These are phyloP conservation scores for Parthenolecanium corni DNA, from an alignment of 2,888 invertebrate genomes.

Conservation along the genomic window DNA sequence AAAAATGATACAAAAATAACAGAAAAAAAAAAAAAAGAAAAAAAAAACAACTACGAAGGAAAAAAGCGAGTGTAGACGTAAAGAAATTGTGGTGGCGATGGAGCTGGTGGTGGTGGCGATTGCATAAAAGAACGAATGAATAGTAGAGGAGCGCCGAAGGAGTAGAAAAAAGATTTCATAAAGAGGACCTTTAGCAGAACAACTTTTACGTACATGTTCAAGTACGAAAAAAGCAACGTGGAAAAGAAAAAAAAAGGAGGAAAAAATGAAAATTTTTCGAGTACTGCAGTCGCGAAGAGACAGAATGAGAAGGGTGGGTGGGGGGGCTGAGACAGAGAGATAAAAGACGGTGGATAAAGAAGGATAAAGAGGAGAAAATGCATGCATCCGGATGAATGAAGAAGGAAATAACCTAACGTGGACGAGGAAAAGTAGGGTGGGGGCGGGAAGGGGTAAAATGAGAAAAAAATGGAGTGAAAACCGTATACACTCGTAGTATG, in stretches of 20 bases:
- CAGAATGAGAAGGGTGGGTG: too few relatives aligned
- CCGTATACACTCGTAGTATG: neutral
- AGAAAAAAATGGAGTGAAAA: neutral
- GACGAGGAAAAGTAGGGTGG: neutral
- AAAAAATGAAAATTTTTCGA: neutral
- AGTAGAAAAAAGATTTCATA: conserved; percentile 30
- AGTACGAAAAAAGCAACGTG: conserved; percentile 24
- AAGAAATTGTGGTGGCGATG: too few relatives aligned
- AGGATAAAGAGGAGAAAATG: too few relatives aligned
- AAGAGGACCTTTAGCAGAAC: conserved; percentile 31
- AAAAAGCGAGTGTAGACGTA: neutral
- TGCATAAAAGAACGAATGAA: neutral
- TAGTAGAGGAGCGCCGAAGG: neutral
- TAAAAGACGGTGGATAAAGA: neutral
- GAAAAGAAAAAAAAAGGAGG: neutral
- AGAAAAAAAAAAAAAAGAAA: too few relatives aligned
- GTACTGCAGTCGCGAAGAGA: neutral
- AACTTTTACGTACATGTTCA: conserved; percentile 28
- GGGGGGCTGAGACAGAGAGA: neutral
- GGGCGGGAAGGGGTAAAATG: neutral
- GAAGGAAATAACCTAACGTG: too few relatives aligned
- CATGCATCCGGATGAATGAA: too few relatives aligned
- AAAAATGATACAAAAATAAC: neutral
- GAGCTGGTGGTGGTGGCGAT: too few relatives aligned
- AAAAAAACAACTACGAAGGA: too few relatives aligned